phyloP scores from a whole-genome alignment of 2,113 vertebrate genomes.

The Charadrius vociferus region DNA sequence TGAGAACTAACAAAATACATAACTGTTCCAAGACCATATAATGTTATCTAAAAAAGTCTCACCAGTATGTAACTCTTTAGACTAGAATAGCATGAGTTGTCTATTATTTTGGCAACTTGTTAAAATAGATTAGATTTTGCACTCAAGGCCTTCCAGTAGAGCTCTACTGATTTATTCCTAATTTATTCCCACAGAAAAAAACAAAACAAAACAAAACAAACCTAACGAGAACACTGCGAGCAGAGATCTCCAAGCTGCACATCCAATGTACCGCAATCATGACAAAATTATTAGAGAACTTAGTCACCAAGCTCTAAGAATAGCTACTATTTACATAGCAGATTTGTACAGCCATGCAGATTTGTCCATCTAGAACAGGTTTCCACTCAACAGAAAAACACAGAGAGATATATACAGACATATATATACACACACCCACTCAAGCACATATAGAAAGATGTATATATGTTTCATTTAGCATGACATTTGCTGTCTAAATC shows the following conservation, averaged over 20 bases:
- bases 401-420: rapidly evolving
- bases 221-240: not conserved
- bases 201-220: no score
- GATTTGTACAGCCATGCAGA: not conserved
- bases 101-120: not conserved
- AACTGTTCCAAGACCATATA: not conserved
- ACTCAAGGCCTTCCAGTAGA: not conserved
- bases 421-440: not conserved
- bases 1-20: not conserved
- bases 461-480: not conserved
- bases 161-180: not conserved
- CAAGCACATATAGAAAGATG: not conserved
- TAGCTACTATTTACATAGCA: not conserved
- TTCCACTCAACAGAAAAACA: not conserved
- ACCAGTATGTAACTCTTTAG: not conserved
- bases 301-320: not conserved
- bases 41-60: not conserved
- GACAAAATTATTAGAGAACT: not conserved
- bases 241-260: not conserved
- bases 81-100: not conserved
- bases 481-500: not conserved
- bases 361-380: not conserved
- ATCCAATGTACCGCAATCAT: not conserved
- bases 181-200: not conserved
- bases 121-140: not conserved